Evolutionary conservation across 2,888 invertebrate genomes (phyloP), one percentile per base, ranked within the genome.

Genomic region (Phyto melanocephala): DNA sequence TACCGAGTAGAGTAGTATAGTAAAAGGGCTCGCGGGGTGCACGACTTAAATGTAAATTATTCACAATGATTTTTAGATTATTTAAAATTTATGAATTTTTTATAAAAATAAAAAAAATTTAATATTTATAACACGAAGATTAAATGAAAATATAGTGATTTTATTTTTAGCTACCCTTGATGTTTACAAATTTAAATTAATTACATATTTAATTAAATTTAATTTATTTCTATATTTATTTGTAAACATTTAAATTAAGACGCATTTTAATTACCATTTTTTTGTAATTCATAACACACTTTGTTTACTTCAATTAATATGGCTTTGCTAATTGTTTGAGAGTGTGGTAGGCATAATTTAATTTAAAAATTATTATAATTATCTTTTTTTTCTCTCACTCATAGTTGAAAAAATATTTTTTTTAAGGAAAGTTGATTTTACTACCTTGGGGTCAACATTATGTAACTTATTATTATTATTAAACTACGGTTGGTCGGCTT

Each of bases 151-250:
- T 67, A 42, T 56, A 15, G 40, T 15, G 22, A 47, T 56, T 17
- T 47, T 75, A 75, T 75, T 75, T 75, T 75, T 75, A 75, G 75
- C 35, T 8, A 3, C 2, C 1, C 7, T n/a, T 22, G 17, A 40
- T 75, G 75, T 75, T 67, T 58, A 75, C 65, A 67, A 58, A 40
- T 47, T n/a, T n/a, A n/a, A n/a, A 65, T 75, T 15, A 40, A 67
- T 75, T 75, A 20, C 56, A 75, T 24, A 37, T 22, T 58, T 37
- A 28, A 35, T 22, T 0, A 40, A 35, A 33, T 52, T 40, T 17
- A 28, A 22, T 58, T 22, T 24, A 11, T 62, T 15, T 22, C 15
- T 62, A n/a, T 42, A n/a, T 60, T 60, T 60, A 22, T 42, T 22
- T 42, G 13, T 28, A 17, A 54, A 35, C 11, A 33, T 35, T 56